Conservation (phyloP, 2,113 vertebrate species). For the Neolamprologus fasciatus region DNA sequence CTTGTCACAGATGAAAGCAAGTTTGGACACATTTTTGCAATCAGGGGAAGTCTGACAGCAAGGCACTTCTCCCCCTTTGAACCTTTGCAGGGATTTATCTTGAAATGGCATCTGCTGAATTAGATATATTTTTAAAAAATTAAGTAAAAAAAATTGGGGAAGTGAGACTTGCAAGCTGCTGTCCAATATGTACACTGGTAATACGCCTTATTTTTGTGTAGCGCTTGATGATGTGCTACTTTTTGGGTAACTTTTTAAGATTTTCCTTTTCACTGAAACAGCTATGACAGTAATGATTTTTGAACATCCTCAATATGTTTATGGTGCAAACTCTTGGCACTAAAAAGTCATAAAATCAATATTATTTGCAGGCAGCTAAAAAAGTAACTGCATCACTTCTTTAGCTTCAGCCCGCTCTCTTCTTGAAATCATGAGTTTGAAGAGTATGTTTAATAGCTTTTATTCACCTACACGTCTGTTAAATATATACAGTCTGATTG, state of each 20-base stretch:
- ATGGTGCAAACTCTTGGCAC: not conserved
- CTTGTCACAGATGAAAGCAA: not conserved
- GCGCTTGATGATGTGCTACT: not conserved
- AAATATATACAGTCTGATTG: not conserved
- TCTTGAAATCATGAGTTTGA: not conserved
- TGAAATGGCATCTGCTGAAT: not conserved
- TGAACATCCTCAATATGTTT: not conserved
- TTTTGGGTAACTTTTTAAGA: not conserved
- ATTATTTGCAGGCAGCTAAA: not conserved
- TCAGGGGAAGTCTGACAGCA: not conserved
- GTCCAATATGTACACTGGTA: not conserved
- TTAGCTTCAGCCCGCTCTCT: not conserved
- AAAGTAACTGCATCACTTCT: not conserved
- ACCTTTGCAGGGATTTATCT: not conserved
- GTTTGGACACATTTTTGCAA: not conserved
- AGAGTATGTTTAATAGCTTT: not conserved
- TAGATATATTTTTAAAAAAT: not conserved
- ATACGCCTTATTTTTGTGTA: not conserved
- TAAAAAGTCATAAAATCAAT: not conserved
- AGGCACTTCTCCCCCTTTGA: not conserved
- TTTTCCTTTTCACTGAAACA: not conserved
- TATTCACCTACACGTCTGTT: not conserved
- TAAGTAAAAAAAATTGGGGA: not conserved
- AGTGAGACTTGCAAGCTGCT: not conserved
- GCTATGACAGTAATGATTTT: not conserved